A percentile compares a stretch with the other conserved stretches of the same genome.
Evolutionary conservation across 2,797 vertebrate species (phyloP).

Genomic region (Emydoidea blandingii): DNA sequence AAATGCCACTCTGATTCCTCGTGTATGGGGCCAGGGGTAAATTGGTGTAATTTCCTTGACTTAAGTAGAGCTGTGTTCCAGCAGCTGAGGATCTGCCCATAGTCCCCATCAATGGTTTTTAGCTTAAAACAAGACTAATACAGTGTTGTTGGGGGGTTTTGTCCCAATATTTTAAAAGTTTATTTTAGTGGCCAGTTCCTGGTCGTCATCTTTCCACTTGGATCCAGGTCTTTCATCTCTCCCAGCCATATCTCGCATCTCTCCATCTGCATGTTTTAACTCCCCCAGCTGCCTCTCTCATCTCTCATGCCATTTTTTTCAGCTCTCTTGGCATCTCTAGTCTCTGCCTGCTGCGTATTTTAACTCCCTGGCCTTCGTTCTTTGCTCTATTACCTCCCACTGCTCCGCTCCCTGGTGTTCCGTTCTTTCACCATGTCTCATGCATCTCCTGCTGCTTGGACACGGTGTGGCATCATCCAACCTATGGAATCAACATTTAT

Average conservation of each 20-base stretch:
- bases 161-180: not conserved
- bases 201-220: slow-evolving; percentile 47
- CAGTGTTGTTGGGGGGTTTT: rapidly evolving
- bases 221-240: slow-evolving; percentile 80
- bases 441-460: slow-evolving; percentile 69
- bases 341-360: slow-evolving; percentile 77
- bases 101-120: rapidly evolving
- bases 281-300: slow-evolving; percentile 79
- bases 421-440: slow-evolving; percentile 69
- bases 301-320: slow-evolving; percentile 76
- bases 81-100: not conserved
- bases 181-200: slow-evolving; percentile 70
- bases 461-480: slow-evolving; percentile 40
- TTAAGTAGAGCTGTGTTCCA: not conserved
- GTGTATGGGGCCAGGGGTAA: rapidly evolving
- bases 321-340: slow-evolving; percentile 76
- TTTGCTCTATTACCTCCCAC: slow-evolving; percentile 68
- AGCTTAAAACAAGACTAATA: not conserved
- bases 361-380: slow-evolving; percentile 68
- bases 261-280: slow-evolving; percentile 83
- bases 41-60: not conserved
- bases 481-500: slow-evolving; percentile 66
- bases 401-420: slow-evolving; percentile 33
- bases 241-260: slow-evolving; percentile 75
- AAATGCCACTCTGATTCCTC: not conserved